A percentile compares a stretch with the other conserved stretches of the same genome.
These are phyloP conservation scores for Sinella curviseta DNA, from an alignment of 1,140 invertebrate genomes.

Conservation along the genomic window DNA sequence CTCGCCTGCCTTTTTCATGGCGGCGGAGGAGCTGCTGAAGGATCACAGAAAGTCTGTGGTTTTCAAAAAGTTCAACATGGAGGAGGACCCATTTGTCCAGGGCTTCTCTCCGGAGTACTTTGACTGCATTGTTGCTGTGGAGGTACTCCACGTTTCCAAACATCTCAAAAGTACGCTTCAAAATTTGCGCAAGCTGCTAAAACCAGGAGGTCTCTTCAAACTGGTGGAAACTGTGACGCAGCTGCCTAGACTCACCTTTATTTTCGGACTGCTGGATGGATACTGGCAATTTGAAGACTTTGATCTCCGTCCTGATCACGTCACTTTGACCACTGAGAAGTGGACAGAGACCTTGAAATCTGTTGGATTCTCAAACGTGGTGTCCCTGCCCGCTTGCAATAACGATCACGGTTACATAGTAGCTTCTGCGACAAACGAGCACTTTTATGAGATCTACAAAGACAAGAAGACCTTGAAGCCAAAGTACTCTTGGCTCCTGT, in stretches of 20 bases:
- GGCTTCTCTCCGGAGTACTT: slow-evolving; percentile 31
- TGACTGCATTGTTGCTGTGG: slow-evolving; percentile 26
- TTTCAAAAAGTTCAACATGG: slow-evolving; percentile 38
- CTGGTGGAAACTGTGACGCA: slow-evolving; percentile 8
- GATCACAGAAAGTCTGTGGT: background rate
- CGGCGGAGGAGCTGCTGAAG: too few species aligned
- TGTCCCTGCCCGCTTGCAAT: background rate
- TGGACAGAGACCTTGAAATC: background rate
- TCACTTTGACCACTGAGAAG: background rate
- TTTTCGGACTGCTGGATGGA: slow-evolving; percentile 36
- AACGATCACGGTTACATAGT: background rate
- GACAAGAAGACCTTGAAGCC: too few species aligned
- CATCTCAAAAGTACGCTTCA: slow-evolving; percentile 6
- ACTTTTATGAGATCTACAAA: background rate
- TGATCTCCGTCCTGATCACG: slow-evolving; percentile 1
- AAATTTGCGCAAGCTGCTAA: slow-evolving; percentile 13
- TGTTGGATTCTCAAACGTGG: background rate
- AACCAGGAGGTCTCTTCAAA: slow-evolving; percentile 10
- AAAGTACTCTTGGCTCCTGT: too few species aligned
- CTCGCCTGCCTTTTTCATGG: too few species aligned
- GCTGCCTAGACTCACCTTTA: background rate
- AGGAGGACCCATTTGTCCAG: slow-evolving; percentile 37
- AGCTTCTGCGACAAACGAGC: background rate
- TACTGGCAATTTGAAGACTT: slow-evolving; percentile 38
- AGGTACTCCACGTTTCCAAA: slow-evolving; percentile 37